Conservation (phyloP, 2,888 invertebrate species). For the Xylota sylvarum region DNA sequence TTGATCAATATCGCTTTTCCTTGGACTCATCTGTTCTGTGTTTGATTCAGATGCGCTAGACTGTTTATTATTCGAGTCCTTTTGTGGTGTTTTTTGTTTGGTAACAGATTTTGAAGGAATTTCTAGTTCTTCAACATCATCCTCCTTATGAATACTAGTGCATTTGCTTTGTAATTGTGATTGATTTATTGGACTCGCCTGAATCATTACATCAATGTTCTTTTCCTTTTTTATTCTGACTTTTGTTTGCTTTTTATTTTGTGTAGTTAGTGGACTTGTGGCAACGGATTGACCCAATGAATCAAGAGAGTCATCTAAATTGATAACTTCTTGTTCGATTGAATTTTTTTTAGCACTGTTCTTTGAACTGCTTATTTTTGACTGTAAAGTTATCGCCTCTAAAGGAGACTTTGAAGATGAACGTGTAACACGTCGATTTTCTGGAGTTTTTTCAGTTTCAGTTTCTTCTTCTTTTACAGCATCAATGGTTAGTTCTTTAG, state of each 20-base stretch:
- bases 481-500: slow-evolving; percentile 48
- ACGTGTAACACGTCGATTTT: slow-evolving; percentile 63
- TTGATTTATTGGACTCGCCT: not conserved
- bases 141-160: not conserved
- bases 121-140: not conserved
- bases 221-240: slow-evolving; percentile 52
- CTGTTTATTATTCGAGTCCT: not conserved
- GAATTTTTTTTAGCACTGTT: slow-evolving; percentile 20
- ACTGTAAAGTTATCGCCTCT: slow-evolving; percentile 10
- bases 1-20: not conserved
- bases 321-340: slow-evolving; percentile 39
- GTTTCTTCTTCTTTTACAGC: slow-evolving; percentile 75
- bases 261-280: slow-evolving; percentile 3
- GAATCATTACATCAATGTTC: slow-evolving; percentile 7
- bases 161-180: not conserved
- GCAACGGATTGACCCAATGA: not conserved
- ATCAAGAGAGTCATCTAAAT: slow-evolving; percentile 29
- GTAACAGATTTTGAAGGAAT: not conserved
- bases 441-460: slow-evolving; percentile 30
- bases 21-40: not conserved
- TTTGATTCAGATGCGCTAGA: not conserved
- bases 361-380: not conserved
- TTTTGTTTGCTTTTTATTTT: slow-evolving; percentile 34
- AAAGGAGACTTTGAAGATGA: slow-evolving; percentile 77
- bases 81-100: not conserved